Conservation (phyloP, 2,888 invertebrate species). For the Rhodophaea formosa region DNA sequence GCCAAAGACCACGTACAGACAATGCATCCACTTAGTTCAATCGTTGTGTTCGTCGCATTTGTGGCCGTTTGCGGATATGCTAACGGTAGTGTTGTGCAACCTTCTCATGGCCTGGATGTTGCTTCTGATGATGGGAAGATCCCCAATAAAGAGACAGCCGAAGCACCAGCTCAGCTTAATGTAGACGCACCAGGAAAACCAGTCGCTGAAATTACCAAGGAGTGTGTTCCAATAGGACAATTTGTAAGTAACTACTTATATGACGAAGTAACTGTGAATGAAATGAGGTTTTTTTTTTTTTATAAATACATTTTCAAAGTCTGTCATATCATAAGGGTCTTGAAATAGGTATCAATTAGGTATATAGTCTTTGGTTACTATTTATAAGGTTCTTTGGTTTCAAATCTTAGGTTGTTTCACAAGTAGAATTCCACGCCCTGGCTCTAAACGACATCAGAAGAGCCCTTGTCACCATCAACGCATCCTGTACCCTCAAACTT, state of each 20-base stretch:
- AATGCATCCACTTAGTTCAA: slow-evolving; percentile 38
- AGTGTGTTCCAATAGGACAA: slow-evolving; percentile 55
- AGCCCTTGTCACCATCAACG: too few relatives aligned
- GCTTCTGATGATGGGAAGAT: slow-evolving; percentile 32
- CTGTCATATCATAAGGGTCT: too few relatives aligned
- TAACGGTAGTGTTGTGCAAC: slow-evolving; percentile 42
- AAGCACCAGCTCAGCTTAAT: slow-evolving; percentile 25
- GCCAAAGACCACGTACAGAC: slow-evolving; percentile 25
- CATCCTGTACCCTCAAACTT: too few relatives aligned
- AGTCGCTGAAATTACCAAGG: slow-evolving; percentile 19
- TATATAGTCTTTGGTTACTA: too few relatives aligned
- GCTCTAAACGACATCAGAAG: too few relatives aligned
- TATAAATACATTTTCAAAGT: too few relatives aligned
- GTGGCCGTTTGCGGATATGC: slow-evolving; percentile 36
- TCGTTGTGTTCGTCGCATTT: slow-evolving; percentile 32
- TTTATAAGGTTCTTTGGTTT: too few relatives aligned
- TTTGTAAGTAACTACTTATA: slow-evolving; percentile 50
- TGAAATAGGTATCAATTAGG: too few relatives aligned
- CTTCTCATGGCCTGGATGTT: slow-evolving; percentile 20
- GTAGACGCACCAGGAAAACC: slow-evolving; percentile 25
- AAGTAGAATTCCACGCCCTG: too few relatives aligned
- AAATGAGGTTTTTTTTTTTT: too few relatives aligned
- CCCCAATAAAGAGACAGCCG: slow-evolving; percentile 25
- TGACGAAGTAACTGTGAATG: too few relatives aligned
- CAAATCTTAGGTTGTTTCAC: too few relatives aligned